These are phyloP conservation scores for Pristis pectinata DNA, from an alignment of 2,797 vertebrate genomes.

Conservation along the genomic window DNA sequence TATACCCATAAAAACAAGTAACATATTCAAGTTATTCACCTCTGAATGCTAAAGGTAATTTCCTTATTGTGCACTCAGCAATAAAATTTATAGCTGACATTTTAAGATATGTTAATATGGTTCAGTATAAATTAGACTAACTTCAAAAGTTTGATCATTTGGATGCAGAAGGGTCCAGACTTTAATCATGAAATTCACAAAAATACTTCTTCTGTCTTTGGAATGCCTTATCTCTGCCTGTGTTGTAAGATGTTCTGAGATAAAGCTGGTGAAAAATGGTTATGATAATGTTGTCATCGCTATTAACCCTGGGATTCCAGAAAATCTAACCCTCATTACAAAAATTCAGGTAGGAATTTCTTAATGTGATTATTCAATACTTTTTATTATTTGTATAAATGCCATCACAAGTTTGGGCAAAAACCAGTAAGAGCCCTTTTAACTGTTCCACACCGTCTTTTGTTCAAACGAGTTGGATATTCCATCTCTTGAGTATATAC, in stretches of 20 bases:
- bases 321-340: conserved; percentile 39
- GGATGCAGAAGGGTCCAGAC: background rate
- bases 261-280: background rate
- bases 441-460: too few species aligned
- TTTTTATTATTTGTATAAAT: background rate
- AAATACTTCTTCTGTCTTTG: background rate
- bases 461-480: too few species aligned
- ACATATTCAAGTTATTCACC: background rate
- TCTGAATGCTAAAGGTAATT: background rate
- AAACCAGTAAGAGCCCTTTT: too few species aligned
- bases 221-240: background rate
- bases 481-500: too few species aligned
- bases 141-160: background rate
- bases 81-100: background rate
- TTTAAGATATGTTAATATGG: background rate
- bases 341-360: conserved; percentile 37
- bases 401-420: too few species aligned
- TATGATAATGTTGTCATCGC: conserved; percentile 44
- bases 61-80: background rate
- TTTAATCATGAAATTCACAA: background rate
- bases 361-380: background rate
- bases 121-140: background rate
- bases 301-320: conserved; percentile 39
- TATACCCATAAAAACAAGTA: background rate
- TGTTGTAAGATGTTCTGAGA: background rate